Percentiles rank a stretch among this genome's conserved stretches.
Evolutionary conservation across 2,888 invertebrate species (phyloP).

Genomic region (Lepas anatifera): DNA sequence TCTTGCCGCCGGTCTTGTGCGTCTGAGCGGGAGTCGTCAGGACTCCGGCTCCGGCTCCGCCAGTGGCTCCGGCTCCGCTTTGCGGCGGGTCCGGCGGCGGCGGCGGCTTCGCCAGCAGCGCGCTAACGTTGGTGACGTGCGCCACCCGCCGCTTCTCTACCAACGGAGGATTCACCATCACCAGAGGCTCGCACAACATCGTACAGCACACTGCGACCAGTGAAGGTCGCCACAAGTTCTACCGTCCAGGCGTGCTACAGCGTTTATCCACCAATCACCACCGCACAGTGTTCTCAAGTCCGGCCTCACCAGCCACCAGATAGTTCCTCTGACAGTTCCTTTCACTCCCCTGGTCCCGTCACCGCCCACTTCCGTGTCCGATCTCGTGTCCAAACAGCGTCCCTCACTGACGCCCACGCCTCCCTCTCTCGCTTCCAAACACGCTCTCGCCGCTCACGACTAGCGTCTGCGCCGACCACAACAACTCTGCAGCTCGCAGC

Average conservation of each 20-base stretch:
- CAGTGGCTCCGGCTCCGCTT: background rate
- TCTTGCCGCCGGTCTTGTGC: background rate
- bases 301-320: background rate
- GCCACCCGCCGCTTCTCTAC: conserved; percentile 48
- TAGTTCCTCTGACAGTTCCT: background rate
- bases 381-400: background rate
- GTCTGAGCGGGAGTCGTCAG: background rate
- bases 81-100: background rate
- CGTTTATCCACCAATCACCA: too few species aligned
- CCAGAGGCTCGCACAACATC: background rate
- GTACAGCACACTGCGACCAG: background rate
- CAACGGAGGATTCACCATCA: background rate
- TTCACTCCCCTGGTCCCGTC: background rate
- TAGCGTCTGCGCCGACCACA: background rate
- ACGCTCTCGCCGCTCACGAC: background rate
- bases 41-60: background rate
- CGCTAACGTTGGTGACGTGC: conserved; percentile 62
- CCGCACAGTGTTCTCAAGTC: too few species aligned
- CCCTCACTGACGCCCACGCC: too few species aligned
- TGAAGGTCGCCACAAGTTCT: background rate
- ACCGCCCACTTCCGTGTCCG: background rate
- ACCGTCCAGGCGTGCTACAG: background rate
- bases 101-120: conserved; percentile 31
- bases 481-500: too few species aligned
- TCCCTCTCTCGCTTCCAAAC: too few species aligned